A percentile compares a stretch with the other conserved stretches of the same genome.
Conservation (phyloP, 2,113 vertebrate species). For the Anarhynchus alexandrinus region DNA sequence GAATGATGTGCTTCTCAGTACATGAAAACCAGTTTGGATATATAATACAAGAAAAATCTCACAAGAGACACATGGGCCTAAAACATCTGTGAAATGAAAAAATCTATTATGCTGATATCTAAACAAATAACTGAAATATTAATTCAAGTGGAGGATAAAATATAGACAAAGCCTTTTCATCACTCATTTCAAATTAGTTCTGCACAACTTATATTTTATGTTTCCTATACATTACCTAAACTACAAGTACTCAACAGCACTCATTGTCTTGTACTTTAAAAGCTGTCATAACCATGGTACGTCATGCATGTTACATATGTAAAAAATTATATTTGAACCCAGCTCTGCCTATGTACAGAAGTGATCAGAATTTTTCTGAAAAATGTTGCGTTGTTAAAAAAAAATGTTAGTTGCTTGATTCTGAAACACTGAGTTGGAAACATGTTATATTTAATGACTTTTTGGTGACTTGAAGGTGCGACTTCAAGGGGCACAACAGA, state of each 20-base stretch:
- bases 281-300: background rate
- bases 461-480: background rate
- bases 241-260: background rate
- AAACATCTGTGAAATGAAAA: background rate
- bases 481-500: background rate
- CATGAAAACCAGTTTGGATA: background rate
- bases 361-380: background rate
- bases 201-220: background rate
- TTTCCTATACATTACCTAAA: background rate
- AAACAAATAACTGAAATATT: slow-evolving; percentile 2
- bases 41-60: background rate
- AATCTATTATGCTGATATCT: background rate
- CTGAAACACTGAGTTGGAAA: background rate
- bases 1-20: background rate
- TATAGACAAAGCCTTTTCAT: background rate
- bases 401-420: background rate
- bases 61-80: background rate
- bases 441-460: background rate
- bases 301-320: accelerated
- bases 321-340: background rate
- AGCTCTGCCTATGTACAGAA: background rate
- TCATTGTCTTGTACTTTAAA: background rate
- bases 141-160: background rate
- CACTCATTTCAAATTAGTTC: background rate
- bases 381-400: background rate